Evolutionary conservation across 2,888 invertebrate genomes (phyloP).

Genomic region (Limenitis camilla): DNA sequence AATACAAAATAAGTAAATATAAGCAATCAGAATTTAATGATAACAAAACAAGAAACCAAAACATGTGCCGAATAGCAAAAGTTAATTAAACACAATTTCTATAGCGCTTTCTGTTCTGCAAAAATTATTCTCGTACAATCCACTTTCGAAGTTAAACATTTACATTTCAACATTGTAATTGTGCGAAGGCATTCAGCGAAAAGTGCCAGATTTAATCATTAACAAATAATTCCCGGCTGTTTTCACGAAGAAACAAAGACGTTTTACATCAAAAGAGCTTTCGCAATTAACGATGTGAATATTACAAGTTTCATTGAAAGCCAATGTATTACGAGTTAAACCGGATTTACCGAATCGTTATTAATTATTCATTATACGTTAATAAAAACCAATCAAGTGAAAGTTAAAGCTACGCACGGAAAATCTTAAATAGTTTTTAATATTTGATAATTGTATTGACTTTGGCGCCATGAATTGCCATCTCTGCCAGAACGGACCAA

Average conservation of each 20-base stretch:
- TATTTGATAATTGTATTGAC: no score
- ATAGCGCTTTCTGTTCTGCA: conserved; percentile 6
- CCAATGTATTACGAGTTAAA: conserved; percentile 17
- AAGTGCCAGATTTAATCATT: conserved; percentile 14
- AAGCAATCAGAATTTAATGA: conserved; percentile 10
- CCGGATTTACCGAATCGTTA: conserved; percentile 24
- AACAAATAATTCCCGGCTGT: conserved; percentile 12
- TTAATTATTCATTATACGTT: conserved; percentile 45
- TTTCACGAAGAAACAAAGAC: conserved; percentile 20
- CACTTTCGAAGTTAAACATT: conserved; percentile 11
- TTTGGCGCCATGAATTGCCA: no score
- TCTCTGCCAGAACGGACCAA: no score
- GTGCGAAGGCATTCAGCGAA: conserved; percentile 9
- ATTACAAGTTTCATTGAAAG: conserved; percentile 11
- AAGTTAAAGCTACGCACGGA: no score
- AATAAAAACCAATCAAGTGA: no score
- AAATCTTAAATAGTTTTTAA: no score
- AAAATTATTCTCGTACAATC: conserved; percentile 11
- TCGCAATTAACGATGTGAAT: conserved; percentile 15
- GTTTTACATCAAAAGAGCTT: conserved; percentile 28
- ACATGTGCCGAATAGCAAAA: conserved; percentile 10
- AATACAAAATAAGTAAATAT: not conserved
- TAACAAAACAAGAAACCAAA: conserved; percentile 15
- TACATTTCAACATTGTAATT: conserved; percentile 15
- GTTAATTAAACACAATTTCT: conserved; percentile 9